Evolutionary conservation across 2,113 vertebrate species (phyloP), one percentile per base, ranked within the genome.

Genomic region (Brachirus orientalis): DNA sequence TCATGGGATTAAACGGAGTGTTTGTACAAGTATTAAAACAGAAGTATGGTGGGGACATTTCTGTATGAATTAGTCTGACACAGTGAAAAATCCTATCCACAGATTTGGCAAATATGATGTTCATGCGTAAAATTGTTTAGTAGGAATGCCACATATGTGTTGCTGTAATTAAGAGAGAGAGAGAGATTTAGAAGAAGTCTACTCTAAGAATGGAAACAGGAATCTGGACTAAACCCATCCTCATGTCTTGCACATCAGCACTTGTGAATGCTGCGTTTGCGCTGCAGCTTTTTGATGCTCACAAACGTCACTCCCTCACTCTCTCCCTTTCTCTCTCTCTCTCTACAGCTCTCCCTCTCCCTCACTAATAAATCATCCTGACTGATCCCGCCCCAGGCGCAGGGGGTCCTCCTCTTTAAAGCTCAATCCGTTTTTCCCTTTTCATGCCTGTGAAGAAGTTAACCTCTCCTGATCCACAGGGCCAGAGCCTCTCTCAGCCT

Each of bases 341-440:
- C 56, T 51, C 69, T 44, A 7, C 14, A 11, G 7, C 22, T 52
- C 50, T 52, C 50, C 14, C 50, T 16, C 73, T 51, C 77, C 82
- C 75, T 81, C 84, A 77, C 85, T 90, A 89, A 94, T 92, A 92
- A 91, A 93, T 92, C 90, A 91, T 84, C 78, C 83, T 90, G 83
- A 83, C 80, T 89, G 87, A 90, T 85, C 89, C 90, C 91, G 82
- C 91, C 90, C 88, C 54, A 51, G 77, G 80, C 85, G 53, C 82
- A 88, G 87, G 86, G 84, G 88, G 85, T 88, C 90, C 91, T 89
- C 90, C 90, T 86, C 86, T 92, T 92, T 93, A 92, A 93, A 93
- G 88, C 89, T 88, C 87, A 87, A 91, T 89, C 88, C 83, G 82
- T 88, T 85, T 86, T 80, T 68, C 83, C 72, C 86, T 86, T 92